phyloP scores from a whole-genome alignment of 2,888 invertebrate genomes.

The Caenorhabditis sp. region DNA sequence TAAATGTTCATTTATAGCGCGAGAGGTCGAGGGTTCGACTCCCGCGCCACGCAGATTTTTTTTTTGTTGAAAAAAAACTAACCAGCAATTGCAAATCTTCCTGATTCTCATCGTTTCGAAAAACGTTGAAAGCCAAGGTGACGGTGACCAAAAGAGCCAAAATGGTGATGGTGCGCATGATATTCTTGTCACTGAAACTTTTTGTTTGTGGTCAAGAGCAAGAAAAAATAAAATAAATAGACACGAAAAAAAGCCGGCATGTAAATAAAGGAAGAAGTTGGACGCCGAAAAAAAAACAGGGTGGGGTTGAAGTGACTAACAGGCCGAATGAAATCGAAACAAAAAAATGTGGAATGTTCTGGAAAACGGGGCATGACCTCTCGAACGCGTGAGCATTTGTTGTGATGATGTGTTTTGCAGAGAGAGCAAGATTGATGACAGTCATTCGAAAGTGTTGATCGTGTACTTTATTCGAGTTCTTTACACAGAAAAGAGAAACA shows the following conservation, averaged over 20 bases:
- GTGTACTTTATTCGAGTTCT: not conserved
- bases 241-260: no score
- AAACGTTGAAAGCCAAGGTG: slow-evolving; percentile 31
- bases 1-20: no score
- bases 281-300: no score
- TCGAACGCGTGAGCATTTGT: not conserved
- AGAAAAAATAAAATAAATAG: not conserved
- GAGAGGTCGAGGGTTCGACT: no score
- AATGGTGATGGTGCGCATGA: slow-evolving; percentile 32
- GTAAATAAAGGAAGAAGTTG: no score
- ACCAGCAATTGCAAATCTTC: slow-evolving; percentile 29
- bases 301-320: no score
- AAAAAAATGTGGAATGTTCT: not conserved
- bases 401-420: not conserved
- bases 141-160: slow-evolving; percentile 32
- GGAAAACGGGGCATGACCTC: not conserved
- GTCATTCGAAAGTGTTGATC: not conserved
- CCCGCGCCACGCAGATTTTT: no score
- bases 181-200: not conserved
- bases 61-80: no score
- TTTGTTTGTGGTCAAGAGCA: not conserved
- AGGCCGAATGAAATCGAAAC: not conserved
- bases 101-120: slow-evolving; percentile 13
- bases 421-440: not conserved
- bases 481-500: no score